Evolutionary conservation across 2,797 vertebrate species (phyloP).

Genomic region (Dipus sagitta): DNA sequence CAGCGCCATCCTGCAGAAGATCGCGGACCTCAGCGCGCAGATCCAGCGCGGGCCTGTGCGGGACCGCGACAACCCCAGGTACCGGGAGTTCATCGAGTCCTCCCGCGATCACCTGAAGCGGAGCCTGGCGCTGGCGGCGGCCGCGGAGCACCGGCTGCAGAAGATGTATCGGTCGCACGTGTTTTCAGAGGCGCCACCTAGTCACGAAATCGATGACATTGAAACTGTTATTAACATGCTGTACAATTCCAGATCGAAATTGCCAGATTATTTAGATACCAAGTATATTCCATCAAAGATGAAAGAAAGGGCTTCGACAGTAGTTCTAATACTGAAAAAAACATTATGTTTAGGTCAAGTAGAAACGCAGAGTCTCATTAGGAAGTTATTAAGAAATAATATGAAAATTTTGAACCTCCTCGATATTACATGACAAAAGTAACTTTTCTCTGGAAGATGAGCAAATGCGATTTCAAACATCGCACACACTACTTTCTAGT

Average conservation of each 20-base stretch:
- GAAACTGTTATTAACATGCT: constrained; percentile 74
- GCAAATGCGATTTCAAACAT: constrained; percentile 40
- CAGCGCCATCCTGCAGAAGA: constrained; percentile 59
- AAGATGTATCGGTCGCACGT: neutral
- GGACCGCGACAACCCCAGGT: constrained; percentile 11
- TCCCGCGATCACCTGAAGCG: constrained; percentile 57
- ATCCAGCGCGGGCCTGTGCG: neutral
- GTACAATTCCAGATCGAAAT: constrained; percentile 68
- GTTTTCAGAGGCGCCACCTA: neutral
- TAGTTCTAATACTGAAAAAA: constrained; percentile 66
- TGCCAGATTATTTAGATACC: constrained; percentile 63
- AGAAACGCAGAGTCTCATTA: constrained; percentile 66
- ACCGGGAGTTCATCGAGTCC: neutral
- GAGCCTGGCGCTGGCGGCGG: constrained; percentile 61
- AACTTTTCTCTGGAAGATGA: constrained; percentile 38
- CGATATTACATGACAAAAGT: constrained; percentile 56
- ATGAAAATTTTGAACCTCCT: constrained; percentile 76
- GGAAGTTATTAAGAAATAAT: constrained; percentile 77
- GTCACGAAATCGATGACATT: neutral
- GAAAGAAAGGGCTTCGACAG: constrained; percentile 60
- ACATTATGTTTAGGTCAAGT: constrained; percentile 72
- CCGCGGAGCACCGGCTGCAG: constrained; percentile 43
- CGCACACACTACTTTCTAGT: constrained; percentile 58
- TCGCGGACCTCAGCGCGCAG: neutral
- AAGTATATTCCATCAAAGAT: constrained; percentile 67